Conservation (phyloP, 2,888 invertebrate genomes). For the Osedax fenrisi region DNA sequence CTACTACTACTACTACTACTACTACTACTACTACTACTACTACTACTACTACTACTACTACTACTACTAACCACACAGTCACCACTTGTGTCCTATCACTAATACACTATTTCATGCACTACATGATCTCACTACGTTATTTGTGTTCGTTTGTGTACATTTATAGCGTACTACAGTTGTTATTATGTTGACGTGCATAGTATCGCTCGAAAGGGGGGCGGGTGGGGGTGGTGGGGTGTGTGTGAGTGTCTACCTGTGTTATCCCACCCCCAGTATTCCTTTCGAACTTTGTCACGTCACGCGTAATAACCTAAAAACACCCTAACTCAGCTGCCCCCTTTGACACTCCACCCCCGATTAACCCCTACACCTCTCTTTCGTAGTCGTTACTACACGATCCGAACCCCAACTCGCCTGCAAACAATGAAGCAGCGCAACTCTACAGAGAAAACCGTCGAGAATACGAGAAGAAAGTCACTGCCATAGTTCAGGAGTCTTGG, state of each 20-base stretch:
- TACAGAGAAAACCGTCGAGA: constrained; percentile 97
- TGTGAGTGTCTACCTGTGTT: no score
- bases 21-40: not conserved
- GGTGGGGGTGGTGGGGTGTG: no score
- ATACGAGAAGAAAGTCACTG: constrained; percentile 97
- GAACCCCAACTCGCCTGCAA: constrained; percentile 97
- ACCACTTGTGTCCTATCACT: no score
- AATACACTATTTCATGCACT: no score
- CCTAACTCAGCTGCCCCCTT: constrained; percentile 54
- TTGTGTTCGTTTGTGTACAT: no score
- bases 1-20: not conserved
- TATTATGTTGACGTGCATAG: no score
- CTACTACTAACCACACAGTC: no score
- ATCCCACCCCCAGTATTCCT: no score
- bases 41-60: constrained; percentile 45
- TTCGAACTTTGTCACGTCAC: constrained; percentile 98
- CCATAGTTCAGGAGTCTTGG: constrained; percentile 98
- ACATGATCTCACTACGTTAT: no score
- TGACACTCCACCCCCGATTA: not conserved
- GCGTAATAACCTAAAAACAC: constrained; percentile 98
- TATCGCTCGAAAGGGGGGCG: no score
- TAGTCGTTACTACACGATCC: constrained; percentile 98
- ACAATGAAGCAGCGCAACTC: constrained; percentile 95
- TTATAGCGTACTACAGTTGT: no score
- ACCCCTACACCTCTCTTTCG: constrained; percentile 44